Percentiles rank a stretch among this genome's conserved stretches.
Conservation (phyloP, 2,888 invertebrate species). For the Dasysyrphus albostriatus region DNA sequence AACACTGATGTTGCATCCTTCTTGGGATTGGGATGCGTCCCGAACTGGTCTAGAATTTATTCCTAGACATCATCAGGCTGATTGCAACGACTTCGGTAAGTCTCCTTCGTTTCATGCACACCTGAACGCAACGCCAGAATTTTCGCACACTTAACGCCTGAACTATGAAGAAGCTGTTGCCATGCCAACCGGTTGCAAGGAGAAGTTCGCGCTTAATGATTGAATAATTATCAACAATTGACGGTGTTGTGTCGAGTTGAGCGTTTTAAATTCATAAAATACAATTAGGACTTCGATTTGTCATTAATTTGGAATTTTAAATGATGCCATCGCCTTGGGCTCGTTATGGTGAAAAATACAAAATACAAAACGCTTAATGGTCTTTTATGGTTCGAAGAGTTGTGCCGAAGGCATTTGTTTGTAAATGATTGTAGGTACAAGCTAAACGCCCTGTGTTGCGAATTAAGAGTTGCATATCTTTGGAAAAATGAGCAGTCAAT, state of each 20-base stretch:
- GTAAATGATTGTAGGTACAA: not conserved
- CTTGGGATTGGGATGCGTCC: constrained; percentile 1
- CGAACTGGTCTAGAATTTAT: constrained; percentile 35
- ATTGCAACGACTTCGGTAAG: constrained; percentile 25
- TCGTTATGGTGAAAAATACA: constrained; percentile 21
- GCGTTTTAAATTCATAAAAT: constrained; percentile 74
- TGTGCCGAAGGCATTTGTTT: constrained; percentile 11
- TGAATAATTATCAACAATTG: constrained; percentile 75
- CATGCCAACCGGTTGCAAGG: not conserved
- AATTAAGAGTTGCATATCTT: not conserved
- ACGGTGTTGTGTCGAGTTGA: constrained; percentile 67
- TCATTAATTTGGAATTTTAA: constrained; percentile 74
- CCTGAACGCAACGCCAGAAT: constrained; percentile 21
- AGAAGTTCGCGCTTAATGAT: constrained; percentile 69
- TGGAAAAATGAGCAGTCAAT: not conserved
- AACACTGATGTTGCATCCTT: constrained; percentile 26
- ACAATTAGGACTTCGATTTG: constrained; percentile 75
- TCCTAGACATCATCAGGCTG: constrained; percentile 44
- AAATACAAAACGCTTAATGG: not conserved
- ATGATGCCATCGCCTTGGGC: constrained; percentile 60
- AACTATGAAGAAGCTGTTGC: constrained; percentile 1
- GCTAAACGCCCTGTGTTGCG: not conserved
- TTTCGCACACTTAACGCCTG: constrained; percentile 58
- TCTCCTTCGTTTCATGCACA: not conserved
- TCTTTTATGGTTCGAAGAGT: not conserved